A percentile compares a stretch with the other conserved stretches of the same genome.
These are phyloP conservation scores for Bacillus rossius DNA, from an alignment of 1,140 invertebrate genomes.

Conservation along the genomic window DNA sequence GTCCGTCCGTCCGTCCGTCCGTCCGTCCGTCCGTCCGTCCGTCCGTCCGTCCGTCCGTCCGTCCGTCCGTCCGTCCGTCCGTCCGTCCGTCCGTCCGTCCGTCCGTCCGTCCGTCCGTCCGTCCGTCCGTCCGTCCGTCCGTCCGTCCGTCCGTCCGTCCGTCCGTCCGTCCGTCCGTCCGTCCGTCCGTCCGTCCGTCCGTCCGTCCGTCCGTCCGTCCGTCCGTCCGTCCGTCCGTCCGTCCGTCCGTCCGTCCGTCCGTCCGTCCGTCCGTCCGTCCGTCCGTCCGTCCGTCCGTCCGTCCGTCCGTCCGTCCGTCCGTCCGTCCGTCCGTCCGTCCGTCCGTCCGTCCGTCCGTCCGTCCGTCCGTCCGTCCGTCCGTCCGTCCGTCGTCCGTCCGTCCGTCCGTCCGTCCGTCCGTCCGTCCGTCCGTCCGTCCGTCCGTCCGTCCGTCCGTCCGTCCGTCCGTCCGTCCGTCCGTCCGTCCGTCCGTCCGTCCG, in stretches of 20 bases:
- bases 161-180: slow-evolving; percentile 1
- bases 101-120: slow-evolving; percentile 3
- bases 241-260: too few relatives aligned
- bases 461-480: slow-evolving; percentile 2
- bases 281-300: too few relatives aligned
- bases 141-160: not conserved
- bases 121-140: slow-evolving; percentile 2
- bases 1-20: not conserved
- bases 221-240: too few relatives aligned
- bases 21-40: not conserved
- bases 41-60: slow-evolving; percentile 6
- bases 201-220: slow-evolving; percentile 1
- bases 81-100: slow-evolving; percentile 8
- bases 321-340: slow-evolving; percentile 8
- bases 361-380: slow-evolving; percentile 2
- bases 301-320: slow-evolving; percentile 6
- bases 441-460: not conserved
- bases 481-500: not conserved
- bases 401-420: not conserved
- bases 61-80: slow-evolving; percentile 6
- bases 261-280: too few relatives aligned
- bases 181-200: not conserved
- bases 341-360: not conserved
- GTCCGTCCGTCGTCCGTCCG: too few relatives aligned
- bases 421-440: not conserved